Conservation (phyloP, 1,140 invertebrate species). For the Alviniconcha marisindica region DNA sequence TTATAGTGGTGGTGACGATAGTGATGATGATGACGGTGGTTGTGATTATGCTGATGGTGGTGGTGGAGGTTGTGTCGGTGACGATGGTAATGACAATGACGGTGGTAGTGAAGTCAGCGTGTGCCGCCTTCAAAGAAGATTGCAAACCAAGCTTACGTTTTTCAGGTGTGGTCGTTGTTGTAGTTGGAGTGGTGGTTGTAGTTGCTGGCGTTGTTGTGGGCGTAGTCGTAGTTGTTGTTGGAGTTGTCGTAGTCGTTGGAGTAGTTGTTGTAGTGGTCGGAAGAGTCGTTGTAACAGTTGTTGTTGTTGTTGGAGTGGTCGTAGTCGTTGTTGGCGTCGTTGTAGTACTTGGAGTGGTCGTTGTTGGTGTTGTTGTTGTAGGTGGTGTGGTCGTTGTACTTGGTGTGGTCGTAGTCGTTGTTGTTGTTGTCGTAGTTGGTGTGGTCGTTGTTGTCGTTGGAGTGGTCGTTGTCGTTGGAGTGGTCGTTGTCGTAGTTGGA, state of each 20-base stretch:
- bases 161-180: not conserved
- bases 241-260: not conserved
- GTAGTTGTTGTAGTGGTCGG: not conserved
- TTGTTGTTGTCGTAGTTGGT: not conserved
- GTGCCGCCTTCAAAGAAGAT: too few relatives aligned
- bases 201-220: conserved; percentile 1
- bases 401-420: not conserved
- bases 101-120: too few relatives aligned
- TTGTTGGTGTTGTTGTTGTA: conserved; percentile 1
- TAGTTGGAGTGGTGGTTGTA: conserved; percentile 1
- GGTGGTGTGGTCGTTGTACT: conserved; percentile 7
- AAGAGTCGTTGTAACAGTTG: not conserved
- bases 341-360: not conserved
- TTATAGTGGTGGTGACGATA: too few relatives aligned
- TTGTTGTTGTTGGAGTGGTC: not conserved
- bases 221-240: not conserved
- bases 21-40: too few relatives aligned
- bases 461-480: not conserved
- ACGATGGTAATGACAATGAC: too few relatives aligned
- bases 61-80: too few relatives aligned
- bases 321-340: conserved; percentile 8
- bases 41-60: too few relatives aligned
- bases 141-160: too few relatives aligned
- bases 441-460: not conserved
- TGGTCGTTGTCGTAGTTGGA: conserved; percentile 13